These are phyloP conservation scores for Epizoanthus ramosus DNA, from an alignment of 92 coral and sea anemone species.

Conservation along the genomic window DNA sequence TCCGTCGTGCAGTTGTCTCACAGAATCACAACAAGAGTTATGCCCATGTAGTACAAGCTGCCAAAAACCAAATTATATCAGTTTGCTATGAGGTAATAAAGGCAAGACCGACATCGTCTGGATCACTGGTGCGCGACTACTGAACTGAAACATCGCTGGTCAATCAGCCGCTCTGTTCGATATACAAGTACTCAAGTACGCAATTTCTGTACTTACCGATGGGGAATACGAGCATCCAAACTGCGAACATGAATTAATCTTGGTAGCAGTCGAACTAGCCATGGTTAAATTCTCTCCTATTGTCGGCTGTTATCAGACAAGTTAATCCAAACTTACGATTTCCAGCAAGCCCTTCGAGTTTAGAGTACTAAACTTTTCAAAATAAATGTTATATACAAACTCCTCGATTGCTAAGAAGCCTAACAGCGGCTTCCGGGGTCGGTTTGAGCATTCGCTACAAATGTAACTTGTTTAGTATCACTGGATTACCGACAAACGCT, in stretches of 20 bases:
- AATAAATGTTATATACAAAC: conserved; percentile 43
- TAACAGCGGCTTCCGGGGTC: conserved; percentile 42
- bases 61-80: conserved; percentile 61
- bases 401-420: conserved; percentile 21
- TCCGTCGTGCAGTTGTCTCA: conserved; percentile 78
- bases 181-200: conserved; percentile 20
- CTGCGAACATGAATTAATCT: conserved; percentile 75
- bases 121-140: conserved; percentile 26
- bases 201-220: conserved; percentile 66
- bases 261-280: conserved; percentile 85
- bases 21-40: conserved; percentile 88
- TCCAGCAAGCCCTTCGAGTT: conserved; percentile 42
- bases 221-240: conserved; percentile 81
- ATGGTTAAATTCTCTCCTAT: conserved; percentile 46
- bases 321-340: conserved; percentile 28
- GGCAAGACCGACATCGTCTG: background rate
- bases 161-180: conserved; percentile 6
- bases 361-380: conserved; percentile 20
- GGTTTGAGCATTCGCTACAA: conserved; percentile 46
- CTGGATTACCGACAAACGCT: conserved; percentile 70
- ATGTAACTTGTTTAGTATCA: conserved; percentile 51
- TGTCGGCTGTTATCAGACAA: conserved; percentile 24
- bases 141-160: background rate
- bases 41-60: conserved; percentile 82
- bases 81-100: conserved; percentile 26